Evolutionary conservation across 2,113 vertebrate genomes (phyloP).

Genomic region (Chamaetylas fuelleborni): DNA sequence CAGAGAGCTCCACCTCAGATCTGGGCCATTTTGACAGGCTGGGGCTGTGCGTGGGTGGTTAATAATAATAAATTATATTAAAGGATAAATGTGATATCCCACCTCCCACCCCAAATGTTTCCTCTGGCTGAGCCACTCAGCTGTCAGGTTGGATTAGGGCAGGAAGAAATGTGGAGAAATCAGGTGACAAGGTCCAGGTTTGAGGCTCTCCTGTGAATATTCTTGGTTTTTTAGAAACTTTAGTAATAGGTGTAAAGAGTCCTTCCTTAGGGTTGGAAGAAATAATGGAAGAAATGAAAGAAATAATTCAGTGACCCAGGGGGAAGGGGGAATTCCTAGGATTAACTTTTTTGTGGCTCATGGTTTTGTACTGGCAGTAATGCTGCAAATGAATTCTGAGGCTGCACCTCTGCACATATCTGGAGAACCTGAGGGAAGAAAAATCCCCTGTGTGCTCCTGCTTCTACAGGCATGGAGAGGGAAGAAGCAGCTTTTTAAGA

Average conservation of each 20-base stretch:
- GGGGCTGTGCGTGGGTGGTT: not conserved
- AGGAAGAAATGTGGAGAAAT: not conserved
- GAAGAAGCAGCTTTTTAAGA: not conserved
- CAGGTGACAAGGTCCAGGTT: not conserved
- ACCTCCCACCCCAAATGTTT: not conserved
- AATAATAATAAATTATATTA: no score
- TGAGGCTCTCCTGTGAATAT: not conserved
- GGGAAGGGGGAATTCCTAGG: not conserved
- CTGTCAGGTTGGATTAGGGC: not conserved
- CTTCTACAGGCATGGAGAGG: not conserved
- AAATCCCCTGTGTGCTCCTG: not conserved
- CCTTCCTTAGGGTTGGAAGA: not conserved
- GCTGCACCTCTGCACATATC: not conserved
- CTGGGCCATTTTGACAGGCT: not conserved
- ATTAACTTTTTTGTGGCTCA: fast-evolving
- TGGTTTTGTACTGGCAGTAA: not conserved
- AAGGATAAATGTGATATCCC: constrained; percentile 36
- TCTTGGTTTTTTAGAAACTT: not conserved
- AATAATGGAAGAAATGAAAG: not conserved
- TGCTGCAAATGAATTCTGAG: not conserved
- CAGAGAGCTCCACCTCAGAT: not conserved
- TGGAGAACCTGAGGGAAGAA: not conserved
- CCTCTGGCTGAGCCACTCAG: constrained; percentile 11
- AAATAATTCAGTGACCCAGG: not conserved
- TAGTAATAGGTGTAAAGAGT: not conserved